Evolutionary conservation across 2,797 vertebrate genomes (phyloP), one percentile per base, ranked within the genome.

Genomic region (Parambassis ranga): DNA sequence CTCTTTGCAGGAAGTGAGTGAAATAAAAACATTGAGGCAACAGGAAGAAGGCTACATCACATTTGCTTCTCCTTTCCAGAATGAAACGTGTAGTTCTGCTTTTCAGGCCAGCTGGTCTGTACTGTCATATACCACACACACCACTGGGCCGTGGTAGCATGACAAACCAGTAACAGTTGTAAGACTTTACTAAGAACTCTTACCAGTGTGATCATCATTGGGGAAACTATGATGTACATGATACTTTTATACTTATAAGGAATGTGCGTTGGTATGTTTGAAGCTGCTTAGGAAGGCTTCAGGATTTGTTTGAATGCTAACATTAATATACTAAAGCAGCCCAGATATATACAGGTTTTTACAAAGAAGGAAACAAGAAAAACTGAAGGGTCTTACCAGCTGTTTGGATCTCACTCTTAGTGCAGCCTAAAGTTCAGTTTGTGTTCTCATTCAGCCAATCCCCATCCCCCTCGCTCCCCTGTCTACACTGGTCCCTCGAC

Each of bases 401-500:
- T 90, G 69, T 51, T 50, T 71, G 15, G 7, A 24, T 42, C 23
- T 55, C 4, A 22, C 7, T 5, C 33, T 33, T 32, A 32, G 47
- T 14, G 35, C 24, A 9, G 27, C 7, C 13, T 55, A 18, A 71
- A 47, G 19, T 52, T 30, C 6, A 46, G 27, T 78, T 82, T 67
- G 47, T 42, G 48, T 73, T 39, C 31, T 65, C 65, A 91, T 85
- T 50, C 73, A 69, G 68, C 84, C 90, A 1, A 57, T 90, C 49
- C 65, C 85, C 71, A 89, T 89, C 59, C 86, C 90, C n/a, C 79
- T 80, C 0, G 18, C 75, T 8, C 87, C 84, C 68, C 86, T 51
- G 4, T 88, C 78, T 14, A 90, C 90, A 6, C 83, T 94, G 71
- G 94, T 94, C 64, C 92, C 94, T 49, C 93, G 92, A 46, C 88